Evolutionary conservation across 2,888 invertebrate genomes (phyloP).

Genomic region (Doris montereyensis): DNA sequence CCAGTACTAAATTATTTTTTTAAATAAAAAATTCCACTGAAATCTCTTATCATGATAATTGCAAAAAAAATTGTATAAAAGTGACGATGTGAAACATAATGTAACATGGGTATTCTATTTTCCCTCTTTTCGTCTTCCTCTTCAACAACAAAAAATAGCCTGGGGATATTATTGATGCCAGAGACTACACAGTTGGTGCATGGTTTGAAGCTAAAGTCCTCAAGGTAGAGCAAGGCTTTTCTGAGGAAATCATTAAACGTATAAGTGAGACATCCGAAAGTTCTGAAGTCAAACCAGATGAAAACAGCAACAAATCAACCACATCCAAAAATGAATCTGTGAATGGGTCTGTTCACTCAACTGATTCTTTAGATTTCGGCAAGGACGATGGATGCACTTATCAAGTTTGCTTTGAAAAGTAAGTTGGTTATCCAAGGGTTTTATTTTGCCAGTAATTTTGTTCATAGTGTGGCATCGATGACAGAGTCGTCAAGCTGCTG

Average conservation of each 20-base stretch:
- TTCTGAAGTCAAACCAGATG: not conserved
- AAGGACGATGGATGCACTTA: slow-evolving; percentile 36
- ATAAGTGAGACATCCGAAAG: not conserved
- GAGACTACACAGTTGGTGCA: slow-evolving; percentile 78
- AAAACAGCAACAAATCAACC: not conserved
- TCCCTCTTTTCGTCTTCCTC: too few relatives aligned
- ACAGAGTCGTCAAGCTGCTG: too few relatives aligned
- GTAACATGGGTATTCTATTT: not conserved
- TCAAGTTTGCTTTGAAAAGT: slow-evolving; percentile 39
- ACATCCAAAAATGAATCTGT: too few relatives aligned
- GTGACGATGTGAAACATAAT: not conserved
- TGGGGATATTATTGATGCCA: slow-evolving; percentile 81
- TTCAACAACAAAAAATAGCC: too few relatives aligned
- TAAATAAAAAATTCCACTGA: too few relatives aligned
- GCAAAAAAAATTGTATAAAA: not conserved
- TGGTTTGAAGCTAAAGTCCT: slow-evolving; percentile 81
- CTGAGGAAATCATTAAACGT: slow-evolving; percentile 12
- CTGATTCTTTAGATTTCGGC: slow-evolving; percentile 6
- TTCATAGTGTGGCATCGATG: too few relatives aligned
- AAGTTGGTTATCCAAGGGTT: slow-evolving; percentile 4
- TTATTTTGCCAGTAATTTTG: too few relatives aligned
- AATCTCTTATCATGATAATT: not conserved
- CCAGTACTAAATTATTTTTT: too few relatives aligned
- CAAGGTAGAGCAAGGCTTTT: slow-evolving; percentile 48
- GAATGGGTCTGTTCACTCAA: not conserved